Percentiles rank a stretch among this genome's conserved stretches.
These are phyloP conservation scores for Palythoa grandis DNA, from an alignment of 92 coral and sea anemone genomes.

Conservation along the genomic window DNA sequence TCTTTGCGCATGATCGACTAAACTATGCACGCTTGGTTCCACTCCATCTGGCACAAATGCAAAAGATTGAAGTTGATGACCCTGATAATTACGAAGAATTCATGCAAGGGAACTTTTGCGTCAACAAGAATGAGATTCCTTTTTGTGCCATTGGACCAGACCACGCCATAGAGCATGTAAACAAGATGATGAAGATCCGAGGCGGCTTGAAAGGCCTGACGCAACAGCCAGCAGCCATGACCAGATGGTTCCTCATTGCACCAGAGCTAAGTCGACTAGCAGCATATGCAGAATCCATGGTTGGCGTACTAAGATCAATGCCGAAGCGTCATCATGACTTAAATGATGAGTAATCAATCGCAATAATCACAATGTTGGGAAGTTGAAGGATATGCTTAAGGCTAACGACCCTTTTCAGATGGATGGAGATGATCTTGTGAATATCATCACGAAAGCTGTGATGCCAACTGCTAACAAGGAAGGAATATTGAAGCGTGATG, in stretches of 20 bases:
- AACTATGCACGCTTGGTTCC: slow-evolving; percentile 59
- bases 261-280: slow-evolving; percentile 49
- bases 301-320: slow-evolving; percentile 12
- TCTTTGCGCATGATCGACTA: slow-evolving; percentile 62
- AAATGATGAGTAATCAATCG: slow-evolving; percentile 35
- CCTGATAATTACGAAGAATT: slow-evolving; percentile 58
- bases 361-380: slow-evolving; percentile 35
- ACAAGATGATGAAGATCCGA: slow-evolving; percentile 55
- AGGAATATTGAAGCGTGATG: slow-evolving; percentile 15
- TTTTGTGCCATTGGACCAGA: slow-evolving; percentile 65
- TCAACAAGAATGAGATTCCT: slow-evolving; percentile 68
- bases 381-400: slow-evolving; percentile 35
- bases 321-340: slow-evolving; percentile 44
- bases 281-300: slow-evolving; percentile 52
- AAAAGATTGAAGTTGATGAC: slow-evolving; percentile 32
- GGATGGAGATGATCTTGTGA: slow-evolving; percentile 49
- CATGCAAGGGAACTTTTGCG: slow-evolving; percentile 46
- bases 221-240: slow-evolving; percentile 53
- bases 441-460: slow-evolving; percentile 64
- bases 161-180: slow-evolving; percentile 59
- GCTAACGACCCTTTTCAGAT: slow-evolving; percentile 36
- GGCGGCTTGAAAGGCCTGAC: slow-evolving; percentile 60
- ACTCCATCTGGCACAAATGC: slow-evolving; percentile 65
- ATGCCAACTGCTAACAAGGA: slow-evolving; percentile 44
- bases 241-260: slow-evolving; percentile 63